Base-by-base conservation (phyloP, 2,888 invertebrate genomes). In the Dendrolimus pini region DNA sequence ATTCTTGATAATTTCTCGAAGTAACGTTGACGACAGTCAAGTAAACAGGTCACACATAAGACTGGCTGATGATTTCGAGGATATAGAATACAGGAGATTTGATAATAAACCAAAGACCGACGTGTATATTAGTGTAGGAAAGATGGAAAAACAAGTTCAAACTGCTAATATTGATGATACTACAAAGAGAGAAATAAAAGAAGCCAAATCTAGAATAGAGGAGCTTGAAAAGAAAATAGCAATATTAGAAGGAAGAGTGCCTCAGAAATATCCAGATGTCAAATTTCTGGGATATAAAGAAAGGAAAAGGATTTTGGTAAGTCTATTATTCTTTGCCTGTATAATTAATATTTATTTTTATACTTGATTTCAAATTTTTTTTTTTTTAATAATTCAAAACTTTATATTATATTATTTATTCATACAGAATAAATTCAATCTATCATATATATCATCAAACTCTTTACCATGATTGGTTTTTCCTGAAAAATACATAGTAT, bases 281-380 rank as follows among this genome's bases (percentile, higher is more conserved):
- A 96, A 95, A 78, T 98, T 97, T 79, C 91, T 98, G 13, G 98
- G 97, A 68, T 98, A 98, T 80, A 95, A 97, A 75, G 95, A 96
- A 67, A 93, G 99, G 59, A 98, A 97, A 81, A 92, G 99, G 66
- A 98, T 99, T 73, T 88, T 99, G 88, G 96, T 98, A 77, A 85
- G 89, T 73, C 42, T 6, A 30, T 30, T 30, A 30, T 6, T 30
- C 6, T 30, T 30, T 30, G 6, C 30, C 30, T 30, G 30, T 30
- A 30, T 30, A 30, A 30, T 30, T 6, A 30, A 30, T 30, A 0
- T 30, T 30, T 30, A 30, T 30, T 30, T 30, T 30, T 30, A 30
- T 30, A 30, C 30, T 30, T 30, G 6, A 2, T 55, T 13, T 52
- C 10, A 41, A 42, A 8, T 1, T 58, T 42, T 9, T 18, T 13